These are phyloP conservation scores for Tryphoninae sp. DNA, from an alignment of 2,888 invertebrate species.

Conservation along the genomic window DNA sequence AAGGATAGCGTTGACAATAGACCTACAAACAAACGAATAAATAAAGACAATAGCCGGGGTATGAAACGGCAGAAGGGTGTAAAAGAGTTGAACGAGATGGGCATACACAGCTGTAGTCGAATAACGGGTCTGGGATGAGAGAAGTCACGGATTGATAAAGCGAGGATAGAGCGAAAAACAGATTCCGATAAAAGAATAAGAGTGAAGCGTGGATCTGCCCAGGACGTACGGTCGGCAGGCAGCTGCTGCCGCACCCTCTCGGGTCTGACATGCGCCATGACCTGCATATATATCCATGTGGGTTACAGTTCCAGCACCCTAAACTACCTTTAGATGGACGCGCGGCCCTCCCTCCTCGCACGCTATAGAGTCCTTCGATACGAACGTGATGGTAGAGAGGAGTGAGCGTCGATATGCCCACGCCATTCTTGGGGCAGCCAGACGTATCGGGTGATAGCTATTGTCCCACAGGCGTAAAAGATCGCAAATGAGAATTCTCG, in stretches of 20 bases:
- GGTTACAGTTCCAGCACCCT: slow-evolving; percentile 43
- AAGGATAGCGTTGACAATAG: no score
- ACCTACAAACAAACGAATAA: not conserved
- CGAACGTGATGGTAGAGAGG: slow-evolving; percentile 28
- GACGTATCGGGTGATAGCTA: not conserved
- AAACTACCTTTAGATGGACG: slow-evolving; percentile 39
- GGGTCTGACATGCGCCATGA: slow-evolving; percentile 78
- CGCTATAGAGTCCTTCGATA: slow-evolving; percentile 14
- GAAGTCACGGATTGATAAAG: slow-evolving; percentile 8
- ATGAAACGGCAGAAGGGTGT: not conserved
- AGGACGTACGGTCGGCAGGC: slow-evolving; percentile 65
- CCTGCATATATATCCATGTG: slow-evolving; percentile 68
- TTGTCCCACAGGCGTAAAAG: not conserved
- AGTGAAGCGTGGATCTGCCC: slow-evolving; percentile 67
- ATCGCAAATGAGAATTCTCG: slow-evolving; percentile 26
- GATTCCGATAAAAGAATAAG: slow-evolving; percentile 45
- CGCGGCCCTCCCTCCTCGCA: not conserved
- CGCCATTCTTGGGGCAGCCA: not conserved
- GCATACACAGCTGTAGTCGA: not conserved
- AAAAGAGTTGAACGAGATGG: not conserved
- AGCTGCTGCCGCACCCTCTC: slow-evolving; percentile 77
- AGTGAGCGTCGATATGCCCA: slow-evolving; percentile 23
- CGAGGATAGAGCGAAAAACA: not conserved
- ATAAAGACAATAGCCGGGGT: not conserved
- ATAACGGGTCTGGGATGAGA: not conserved